Conservation (phyloP, 1,140 invertebrate genomes). For the Sipha flava region DNA sequence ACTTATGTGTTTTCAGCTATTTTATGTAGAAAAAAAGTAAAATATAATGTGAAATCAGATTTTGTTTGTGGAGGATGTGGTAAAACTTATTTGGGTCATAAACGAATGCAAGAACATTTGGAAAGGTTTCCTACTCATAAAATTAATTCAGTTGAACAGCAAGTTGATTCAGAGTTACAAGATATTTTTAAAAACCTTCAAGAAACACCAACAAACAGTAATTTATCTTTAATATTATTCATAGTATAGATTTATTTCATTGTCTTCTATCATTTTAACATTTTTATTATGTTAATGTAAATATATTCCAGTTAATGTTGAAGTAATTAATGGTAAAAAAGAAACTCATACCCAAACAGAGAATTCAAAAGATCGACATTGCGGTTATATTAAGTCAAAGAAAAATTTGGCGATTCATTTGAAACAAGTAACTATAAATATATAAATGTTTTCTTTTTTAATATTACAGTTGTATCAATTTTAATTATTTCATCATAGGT, state of each 20-base stretch:
- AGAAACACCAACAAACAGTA: not conserved
- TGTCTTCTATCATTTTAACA: no score
- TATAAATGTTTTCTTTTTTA: not conserved
- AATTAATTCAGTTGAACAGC: not conserved
- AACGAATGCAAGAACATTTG: constrained; percentile 21
- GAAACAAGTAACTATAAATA: not conserved
- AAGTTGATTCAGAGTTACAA: constrained; percentile 13
- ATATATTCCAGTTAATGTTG: not conserved
- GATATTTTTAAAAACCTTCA: constrained; percentile 17
- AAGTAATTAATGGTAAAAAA: constrained; percentile 5
- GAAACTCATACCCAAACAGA: constrained; percentile 16
- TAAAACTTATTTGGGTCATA: constrained; percentile 25
- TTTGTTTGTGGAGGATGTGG: not conserved
- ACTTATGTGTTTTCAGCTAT: not conserved
- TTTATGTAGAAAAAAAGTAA: constrained; percentile 24
- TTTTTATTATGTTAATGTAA: no score
- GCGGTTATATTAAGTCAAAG: not conserved
- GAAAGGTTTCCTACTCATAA: constrained; percentile 5
- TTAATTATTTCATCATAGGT: not conserved
- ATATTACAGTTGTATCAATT: not conserved
- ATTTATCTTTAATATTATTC: not conserved
- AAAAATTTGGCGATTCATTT: constrained; percentile 13
- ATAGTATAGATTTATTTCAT: not conserved
- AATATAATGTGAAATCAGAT: constrained; percentile 18
- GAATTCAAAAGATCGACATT: not conserved